These are phyloP conservation scores for Psilanteris sp. DNA, from an alignment of 1,140 invertebrate genomes.

Conservation along the genomic window DNA sequence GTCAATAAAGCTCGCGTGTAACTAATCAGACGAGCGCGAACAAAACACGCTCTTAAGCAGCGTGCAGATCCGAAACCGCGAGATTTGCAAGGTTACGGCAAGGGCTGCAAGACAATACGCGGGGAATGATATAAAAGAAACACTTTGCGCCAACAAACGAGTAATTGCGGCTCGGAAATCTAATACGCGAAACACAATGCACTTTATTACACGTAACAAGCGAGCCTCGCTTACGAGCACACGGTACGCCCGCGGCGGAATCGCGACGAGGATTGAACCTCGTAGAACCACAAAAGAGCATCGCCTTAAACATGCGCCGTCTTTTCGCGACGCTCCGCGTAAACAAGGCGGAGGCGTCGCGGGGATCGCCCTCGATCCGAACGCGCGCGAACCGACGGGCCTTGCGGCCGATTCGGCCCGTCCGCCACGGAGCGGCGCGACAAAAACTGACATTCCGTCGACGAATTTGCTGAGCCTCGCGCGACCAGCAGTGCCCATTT, in stretches of 20 bases:
- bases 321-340: conserved; percentile 6
- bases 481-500: conserved; percentile 1
- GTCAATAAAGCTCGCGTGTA: no score
- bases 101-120: no score
- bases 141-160: conserved; percentile 3
- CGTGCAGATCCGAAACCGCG: no score
- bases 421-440: not conserved
- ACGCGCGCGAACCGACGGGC: no score
- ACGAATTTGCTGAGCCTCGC: conserved; percentile 45
- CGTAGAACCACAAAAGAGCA: conserved; percentile 47
- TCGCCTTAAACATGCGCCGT: conserved; percentile 18
- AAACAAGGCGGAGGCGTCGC: conserved; percentile 42
- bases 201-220: conserved; percentile 41
- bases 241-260: conserved; percentile 6
- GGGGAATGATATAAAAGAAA: conserved; percentile 10
- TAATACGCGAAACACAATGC: conserved; percentile 22
- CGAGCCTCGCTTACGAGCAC: conserved; percentile 40
- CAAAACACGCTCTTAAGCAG: no score
- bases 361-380: no score
- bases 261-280: conserved; percentile 23
- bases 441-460: no score
- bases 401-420: no score
- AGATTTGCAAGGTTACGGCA: no score
- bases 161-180: conserved; percentile 16
- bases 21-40: no score